Percentiles rank a stretch among this genome's conserved stretches.
These are phyloP conservation scores for Ectropis crepuscularia DNA, from an alignment of 2,888 invertebrate genomes.

Conservation along the genomic window DNA sequence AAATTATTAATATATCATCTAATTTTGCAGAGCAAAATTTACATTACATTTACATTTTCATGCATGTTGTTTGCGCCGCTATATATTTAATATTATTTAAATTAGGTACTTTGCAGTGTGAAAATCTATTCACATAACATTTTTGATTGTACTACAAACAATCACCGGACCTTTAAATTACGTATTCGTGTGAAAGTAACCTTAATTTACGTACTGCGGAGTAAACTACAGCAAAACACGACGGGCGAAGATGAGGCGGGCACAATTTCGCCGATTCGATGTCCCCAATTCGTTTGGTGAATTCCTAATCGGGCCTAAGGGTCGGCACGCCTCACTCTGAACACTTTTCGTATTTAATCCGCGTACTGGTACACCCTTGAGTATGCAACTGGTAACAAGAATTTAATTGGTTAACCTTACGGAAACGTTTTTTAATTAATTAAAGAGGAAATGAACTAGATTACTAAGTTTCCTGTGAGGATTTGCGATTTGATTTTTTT, in stretches of 20 bases:
- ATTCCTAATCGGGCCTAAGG: slow-evolving; percentile 76
- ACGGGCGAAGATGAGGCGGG: slow-evolving; percentile 76
- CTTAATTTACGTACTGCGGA: slow-evolving; percentile 13
- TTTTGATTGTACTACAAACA: no score
- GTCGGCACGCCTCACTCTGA: slow-evolving; percentile 67
- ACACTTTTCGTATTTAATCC: slow-evolving; percentile 76
- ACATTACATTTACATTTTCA: no score
- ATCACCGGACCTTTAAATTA: no score
- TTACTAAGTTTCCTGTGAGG: slow-evolving; percentile 8
- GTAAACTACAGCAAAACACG: slow-evolving; percentile 51
- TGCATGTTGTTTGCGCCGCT: no score
- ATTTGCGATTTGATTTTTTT: slow-evolving; percentile 1
- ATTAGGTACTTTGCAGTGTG: no score
- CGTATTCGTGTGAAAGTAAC: no score
- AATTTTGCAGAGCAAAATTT: no score
- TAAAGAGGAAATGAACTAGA: slow-evolving; percentile 30
- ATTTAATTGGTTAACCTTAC: slow-evolving; percentile 61
- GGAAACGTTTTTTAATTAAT: slow-evolving; percentile 39
- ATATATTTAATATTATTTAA: no score
- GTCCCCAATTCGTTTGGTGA: slow-evolving; percentile 81
- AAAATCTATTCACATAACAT: no score
- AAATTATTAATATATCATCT: no score
- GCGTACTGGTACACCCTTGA: slow-evolving; percentile 57
- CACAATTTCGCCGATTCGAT: slow-evolving; percentile 81
- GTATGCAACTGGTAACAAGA: slow-evolving; percentile 59